phyloP scores from a whole-genome alignment of 2,888 invertebrate species.

The Escarpia spicata region DNA sequence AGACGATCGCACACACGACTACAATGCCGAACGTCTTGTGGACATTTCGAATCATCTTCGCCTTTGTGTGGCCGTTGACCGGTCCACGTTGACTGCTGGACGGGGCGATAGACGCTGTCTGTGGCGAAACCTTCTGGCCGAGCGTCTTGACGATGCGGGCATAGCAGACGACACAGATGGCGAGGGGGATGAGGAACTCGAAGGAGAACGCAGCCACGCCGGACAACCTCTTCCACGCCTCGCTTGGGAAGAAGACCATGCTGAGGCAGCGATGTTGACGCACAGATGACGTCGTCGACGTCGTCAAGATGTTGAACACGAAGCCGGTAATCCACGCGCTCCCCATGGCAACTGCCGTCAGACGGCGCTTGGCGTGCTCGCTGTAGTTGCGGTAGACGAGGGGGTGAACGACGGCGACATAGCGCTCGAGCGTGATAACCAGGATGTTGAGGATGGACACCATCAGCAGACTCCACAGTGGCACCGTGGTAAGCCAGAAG shows the following conservation, averaged over 20 bases:
- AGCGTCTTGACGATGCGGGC: not conserved
- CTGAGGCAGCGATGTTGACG: not conserved
- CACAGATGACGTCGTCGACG: not conserved
- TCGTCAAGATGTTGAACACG: not conserved
- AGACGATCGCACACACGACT: not conserved
- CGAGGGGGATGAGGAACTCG: not conserved
- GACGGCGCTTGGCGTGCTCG: not conserved
- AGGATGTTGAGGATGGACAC: not conserved
- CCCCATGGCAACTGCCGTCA: not conserved
- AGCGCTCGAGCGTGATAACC: not conserved
- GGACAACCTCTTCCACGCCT: not conserved
- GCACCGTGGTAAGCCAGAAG: not conserved
- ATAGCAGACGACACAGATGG: not conserved
- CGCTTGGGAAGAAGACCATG: not conserved
- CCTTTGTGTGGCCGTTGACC: not conserved
- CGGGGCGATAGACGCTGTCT: not conserved
- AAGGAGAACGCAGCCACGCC: not conserved
- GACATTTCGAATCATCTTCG: conserved; percentile 1
- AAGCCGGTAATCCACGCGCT: not conserved
- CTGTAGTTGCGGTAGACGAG: not conserved
- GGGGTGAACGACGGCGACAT: not conserved
- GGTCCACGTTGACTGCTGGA: not conserved
- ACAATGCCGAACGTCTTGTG: conserved; percentile 1
- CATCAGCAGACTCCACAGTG: not conserved
- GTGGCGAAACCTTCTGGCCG: not conserved